Evolutionary conservation across 2,113 vertebrate species (phyloP).

Genomic region (Enhydra lutris): DNA sequence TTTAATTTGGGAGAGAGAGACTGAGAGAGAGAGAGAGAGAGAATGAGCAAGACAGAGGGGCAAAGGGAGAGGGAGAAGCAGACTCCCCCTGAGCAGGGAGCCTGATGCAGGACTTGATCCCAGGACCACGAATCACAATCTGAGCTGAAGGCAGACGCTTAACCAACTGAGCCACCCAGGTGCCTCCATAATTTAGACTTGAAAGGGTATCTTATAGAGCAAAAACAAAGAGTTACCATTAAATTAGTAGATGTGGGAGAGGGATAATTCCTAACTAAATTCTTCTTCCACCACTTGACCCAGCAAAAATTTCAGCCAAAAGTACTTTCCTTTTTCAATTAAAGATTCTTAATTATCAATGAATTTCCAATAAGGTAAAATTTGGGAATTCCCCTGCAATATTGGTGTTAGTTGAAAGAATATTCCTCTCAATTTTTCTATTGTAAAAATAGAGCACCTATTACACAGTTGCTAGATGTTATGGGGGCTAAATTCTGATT

Average conservation of each 20-base stretch:
- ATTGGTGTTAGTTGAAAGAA: background rate
- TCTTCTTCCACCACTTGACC: background rate
- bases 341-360: background rate
- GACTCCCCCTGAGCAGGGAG: background rate
- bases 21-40: too few relatives aligned
- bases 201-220: background rate
- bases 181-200: background rate
- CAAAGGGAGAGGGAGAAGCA: too few relatives aligned
- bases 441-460: background rate
- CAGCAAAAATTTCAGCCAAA: background rate
- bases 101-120: too few relatives aligned
- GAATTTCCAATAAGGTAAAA: background rate
- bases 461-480: background rate
- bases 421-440: background rate
- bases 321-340: background rate
- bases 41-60: too few relatives aligned
- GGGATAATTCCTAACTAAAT: background rate
- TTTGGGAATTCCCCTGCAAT: background rate
- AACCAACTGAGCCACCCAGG: background rate
- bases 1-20: too few relatives aligned
- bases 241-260: background rate
- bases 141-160: background rate
- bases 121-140: background rate
- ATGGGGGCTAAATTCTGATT: background rate
- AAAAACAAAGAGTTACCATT: background rate